Evolutionary conservation across 2,888 invertebrate genomes (phyloP).

Genomic region (Dasysyrphus tricinctus): DNA sequence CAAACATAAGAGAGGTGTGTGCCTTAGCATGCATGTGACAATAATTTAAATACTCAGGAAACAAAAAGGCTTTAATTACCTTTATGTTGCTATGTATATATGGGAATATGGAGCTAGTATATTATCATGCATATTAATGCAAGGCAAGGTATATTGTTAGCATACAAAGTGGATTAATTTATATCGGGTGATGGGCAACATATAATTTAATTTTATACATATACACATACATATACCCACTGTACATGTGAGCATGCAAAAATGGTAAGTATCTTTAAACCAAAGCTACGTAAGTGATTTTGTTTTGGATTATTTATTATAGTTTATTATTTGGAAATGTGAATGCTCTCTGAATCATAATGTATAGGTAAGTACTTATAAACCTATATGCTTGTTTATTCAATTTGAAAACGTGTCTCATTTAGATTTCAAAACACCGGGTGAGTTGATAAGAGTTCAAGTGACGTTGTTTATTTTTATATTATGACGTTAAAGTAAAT

Average conservation of each 20-base stretch:
- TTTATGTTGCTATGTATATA: background rate
- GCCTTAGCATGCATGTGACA: constrained; percentile 53
- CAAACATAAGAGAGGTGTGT: constrained; percentile 46
- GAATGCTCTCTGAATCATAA: constrained; percentile 22
- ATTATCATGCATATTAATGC: constrained; percentile 41
- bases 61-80: constrained; percentile 50
- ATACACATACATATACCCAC: background rate
- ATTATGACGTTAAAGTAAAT: background rate
- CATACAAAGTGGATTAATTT: constrained; percentile 50
- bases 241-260: background rate
- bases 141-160: constrained; percentile 20
- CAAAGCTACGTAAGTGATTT: constrained; percentile 25
- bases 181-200: constrained; percentile 25
- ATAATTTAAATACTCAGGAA: constrained; percentile 66
- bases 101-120: constrained; percentile 27
- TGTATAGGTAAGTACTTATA: too few species aligned
- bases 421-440: background rate
- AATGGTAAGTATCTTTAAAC: background rate
- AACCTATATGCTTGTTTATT: too few species aligned
- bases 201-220: constrained; percentile 10
- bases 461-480: background rate
- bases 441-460: constrained; percentile 6
- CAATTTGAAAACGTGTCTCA: constrained; percentile 10
- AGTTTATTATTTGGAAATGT: background rate
- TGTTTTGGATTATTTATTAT: constrained; percentile 25